Base-by-base conservation (phyloP, 2,797 vertebrate species). In the Sebastes taczanowskii region DNA sequence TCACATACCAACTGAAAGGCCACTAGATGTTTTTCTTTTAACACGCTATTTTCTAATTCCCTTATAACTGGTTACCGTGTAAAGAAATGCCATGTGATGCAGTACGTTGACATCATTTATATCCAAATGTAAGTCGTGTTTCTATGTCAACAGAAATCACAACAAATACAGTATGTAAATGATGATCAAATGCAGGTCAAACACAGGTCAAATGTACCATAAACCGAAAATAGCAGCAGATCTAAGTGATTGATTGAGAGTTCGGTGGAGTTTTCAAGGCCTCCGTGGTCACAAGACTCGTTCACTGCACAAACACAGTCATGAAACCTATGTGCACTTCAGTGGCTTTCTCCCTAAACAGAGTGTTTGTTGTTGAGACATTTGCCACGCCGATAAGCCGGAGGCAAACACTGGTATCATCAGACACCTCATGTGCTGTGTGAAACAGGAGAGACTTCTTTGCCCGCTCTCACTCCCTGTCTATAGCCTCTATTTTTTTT, bases 351-450 rank as follows among this genome's bases (percentile, higher is more conserved):
- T 14, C 67, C 62, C 62, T 34, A 73, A 86, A 94, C 92, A 94
- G 85, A 89, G 71, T 85, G 86, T 89, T 91, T 92, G 88, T 92
- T 95, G 94, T 94, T 90, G 76, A 88, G 89, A 69, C 78, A 77
- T 92, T 93, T 77, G 63, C 81, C 82, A 86, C 46, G 83, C 89
- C 89, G 90, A 89, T 86, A 89, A 90, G 93, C 95, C 89, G 35
- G 82, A 84, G 93, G 95, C 91, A 27, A 90, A 84, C 69, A 32
- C 62, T 84, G 81, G 80, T 91, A 94, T 95, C 94, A 95, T 92
- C 94, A 95, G 95, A 95, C 88, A 89, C 90, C 91, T 91, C 92
- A 86, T 94, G 93, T 91, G 91, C 92, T 89, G 18, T 90, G 79
- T 80, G 65, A 90, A 92, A 73, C 80, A 86, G 89, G 74, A 91